phyloP scores from a whole-genome alignment of 2,113 vertebrate species.

The Henicopernis longicauda region DNA sequence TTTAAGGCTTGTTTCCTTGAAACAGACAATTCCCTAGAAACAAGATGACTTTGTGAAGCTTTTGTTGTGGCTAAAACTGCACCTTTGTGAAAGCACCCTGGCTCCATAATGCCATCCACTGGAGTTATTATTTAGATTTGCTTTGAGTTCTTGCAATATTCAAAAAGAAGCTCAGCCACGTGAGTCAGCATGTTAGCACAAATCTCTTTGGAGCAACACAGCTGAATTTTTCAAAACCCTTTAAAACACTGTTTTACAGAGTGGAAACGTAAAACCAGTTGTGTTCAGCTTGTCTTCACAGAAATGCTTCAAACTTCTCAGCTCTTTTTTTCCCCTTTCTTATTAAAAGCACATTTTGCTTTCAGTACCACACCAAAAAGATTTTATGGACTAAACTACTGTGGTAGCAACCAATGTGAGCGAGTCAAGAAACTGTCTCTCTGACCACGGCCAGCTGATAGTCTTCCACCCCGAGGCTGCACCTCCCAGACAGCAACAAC shows the following conservation, averaged over 20 bases:
- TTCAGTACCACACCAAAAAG: background rate
- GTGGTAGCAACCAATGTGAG: background rate
- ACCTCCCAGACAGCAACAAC: background rate
- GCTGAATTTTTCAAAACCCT: background rate
- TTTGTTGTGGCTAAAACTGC: background rate
- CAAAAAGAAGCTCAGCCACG: background rate
- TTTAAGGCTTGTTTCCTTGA: background rate
- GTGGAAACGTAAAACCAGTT: background rate
- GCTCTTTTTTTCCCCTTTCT: background rate
- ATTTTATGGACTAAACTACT: background rate
- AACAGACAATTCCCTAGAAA: background rate
- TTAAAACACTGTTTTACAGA: background rate
- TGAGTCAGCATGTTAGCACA: background rate
- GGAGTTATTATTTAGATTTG: background rate
- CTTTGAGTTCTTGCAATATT: background rate
- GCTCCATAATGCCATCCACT: background rate
- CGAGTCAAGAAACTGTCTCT: background rate
- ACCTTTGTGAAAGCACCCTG: background rate
- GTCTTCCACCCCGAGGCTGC: background rate
- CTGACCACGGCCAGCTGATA: background rate
- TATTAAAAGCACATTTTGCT: background rate
- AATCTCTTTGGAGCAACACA: background rate
- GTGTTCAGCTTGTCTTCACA: background rate
- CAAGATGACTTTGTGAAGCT: background rate
- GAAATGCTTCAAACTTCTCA: background rate